Base-by-base conservation (phyloP, 2,888 invertebrate genomes). In the Leptopilina drosophilae region DNA sequence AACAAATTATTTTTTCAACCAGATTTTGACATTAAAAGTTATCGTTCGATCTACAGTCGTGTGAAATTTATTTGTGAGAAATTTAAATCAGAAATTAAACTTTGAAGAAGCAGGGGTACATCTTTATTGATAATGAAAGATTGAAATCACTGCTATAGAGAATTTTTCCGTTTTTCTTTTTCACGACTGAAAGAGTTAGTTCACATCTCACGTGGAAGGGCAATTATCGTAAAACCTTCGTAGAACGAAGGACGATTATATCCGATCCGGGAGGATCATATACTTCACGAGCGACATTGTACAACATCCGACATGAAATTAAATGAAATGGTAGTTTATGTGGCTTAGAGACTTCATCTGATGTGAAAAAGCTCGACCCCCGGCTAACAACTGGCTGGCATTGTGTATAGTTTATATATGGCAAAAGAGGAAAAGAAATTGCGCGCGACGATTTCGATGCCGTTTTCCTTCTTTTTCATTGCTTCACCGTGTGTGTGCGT, bases 321-420 rank as follows among this genome's bases (percentile, higher is more conserved):
- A 73, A 73, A 73, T 73, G 56, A 73, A 73, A 73, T 73, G 33
- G 33, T 69, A 69, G 26, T 69, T 69, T 69, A 69, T 69, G 33
- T 53, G 49, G 69, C 69, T 69, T 69, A 53, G 53, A 53, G 53
- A 69, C 69, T 73, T 56, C 53, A 73, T 73, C 26, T 56, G 73
- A 73, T 73, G 73, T n/a, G 73, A 73, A 73, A 73, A 73, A 73
- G 73, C 73, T 73, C 73, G 73, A 56, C 73, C 73, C 56, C 73
- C 73, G 56, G 40, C 73, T 73, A 73, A 73, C 73, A 73, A 56
- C 73, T 33, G 73, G 56, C 73, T 73, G 56, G 3, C 73, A 56
- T 73, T 56, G 40, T 73, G 33, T 33, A 20, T 20, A 40, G 73
- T 73, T 73, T 73, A 73, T 73, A 73, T 33, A 73, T 33, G 56